These are phyloP conservation scores for Drosophila ambigua DNA, from an alignment of 1,140 invertebrate genomes.

Conservation along the genomic window DNA sequence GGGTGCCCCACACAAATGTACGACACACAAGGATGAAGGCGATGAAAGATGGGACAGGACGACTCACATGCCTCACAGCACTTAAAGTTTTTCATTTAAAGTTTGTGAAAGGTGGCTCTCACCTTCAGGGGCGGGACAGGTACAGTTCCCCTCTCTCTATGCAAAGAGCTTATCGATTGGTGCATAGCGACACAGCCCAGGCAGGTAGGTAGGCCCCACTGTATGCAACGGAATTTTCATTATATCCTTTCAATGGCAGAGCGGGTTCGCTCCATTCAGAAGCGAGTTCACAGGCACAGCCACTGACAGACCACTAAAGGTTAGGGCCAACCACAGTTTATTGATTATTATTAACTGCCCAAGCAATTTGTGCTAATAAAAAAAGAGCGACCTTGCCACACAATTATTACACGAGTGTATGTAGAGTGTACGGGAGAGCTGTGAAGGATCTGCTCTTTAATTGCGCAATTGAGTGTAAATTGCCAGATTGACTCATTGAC, in stretches of 20 bases:
- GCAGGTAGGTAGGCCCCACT: slow-evolving; percentile 16
- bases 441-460: slow-evolving; percentile 54
- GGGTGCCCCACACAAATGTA: background rate
- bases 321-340: slow-evolving; percentile 60
- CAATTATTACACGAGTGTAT: slow-evolving; percentile 30
- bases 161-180: slow-evolving; percentile 73
- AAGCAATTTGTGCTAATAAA: slow-evolving; percentile 61
- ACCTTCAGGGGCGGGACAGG: background rate
- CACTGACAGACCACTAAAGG: slow-evolving; percentile 40
- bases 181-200: slow-evolving; percentile 52
- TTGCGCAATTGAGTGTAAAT: slow-evolving; percentile 67
- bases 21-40: background rate
- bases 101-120: slow-evolving; percentile 62
- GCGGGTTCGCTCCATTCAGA: slow-evolving; percentile 21
- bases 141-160: slow-evolving; percentile 38
- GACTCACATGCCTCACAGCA: slow-evolving; percentile 52
- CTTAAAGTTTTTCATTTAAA: slow-evolving; percentile 82
- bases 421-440: background rate
- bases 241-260: slow-evolving; percentile 66
- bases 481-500: slow-evolving; percentile 48
- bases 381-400: slow-evolving; percentile 58
- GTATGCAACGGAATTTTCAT: slow-evolving; percentile 75
- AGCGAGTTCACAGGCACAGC: slow-evolving; percentile 35
- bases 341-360: slow-evolving; percentile 76
- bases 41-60: too few species aligned